Conservation (phyloP, 53 echinoderm and acorn worm species). For the Glandiceps talaboti region DNA sequence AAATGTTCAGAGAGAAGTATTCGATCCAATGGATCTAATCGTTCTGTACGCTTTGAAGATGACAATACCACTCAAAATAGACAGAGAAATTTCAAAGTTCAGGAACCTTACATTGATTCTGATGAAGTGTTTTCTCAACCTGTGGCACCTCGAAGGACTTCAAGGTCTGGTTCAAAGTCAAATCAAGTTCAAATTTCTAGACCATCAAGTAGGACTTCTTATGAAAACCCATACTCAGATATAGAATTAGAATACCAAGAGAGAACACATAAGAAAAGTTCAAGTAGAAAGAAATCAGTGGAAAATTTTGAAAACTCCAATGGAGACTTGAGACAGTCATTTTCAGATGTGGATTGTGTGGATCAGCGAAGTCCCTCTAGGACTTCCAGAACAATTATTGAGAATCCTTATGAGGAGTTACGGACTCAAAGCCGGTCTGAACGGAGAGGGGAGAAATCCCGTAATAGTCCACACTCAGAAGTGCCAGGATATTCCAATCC, state of each 20-base stretch:
- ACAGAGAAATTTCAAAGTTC: slow-evolving; percentile 5
- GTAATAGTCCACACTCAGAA: background rate
- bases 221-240: slow-evolving; percentile 18
- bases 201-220: background rate
- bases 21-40: slow-evolving; percentile 16
- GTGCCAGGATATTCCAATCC: background rate
- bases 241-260: slow-evolving; percentile 8
- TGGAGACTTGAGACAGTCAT: slow-evolving; percentile 6
- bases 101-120: slow-evolving; percentile 1
- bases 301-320: slow-evolving; percentile 13
- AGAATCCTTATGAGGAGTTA: background rate
- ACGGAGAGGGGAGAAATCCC: background rate
- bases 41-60: slow-evolving; percentile 82
- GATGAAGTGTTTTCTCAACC: background rate
- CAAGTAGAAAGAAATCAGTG: background rate
- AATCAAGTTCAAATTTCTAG: background rate
- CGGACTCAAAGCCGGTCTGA: background rate
- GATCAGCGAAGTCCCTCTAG: background rate
- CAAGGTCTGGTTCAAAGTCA: slow-evolving; percentile 12
- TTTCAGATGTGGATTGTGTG: background rate
- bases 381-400: background rate
- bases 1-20: background rate
- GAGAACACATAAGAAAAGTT: background rate
- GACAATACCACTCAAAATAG: slow-evolving; percentile 14
- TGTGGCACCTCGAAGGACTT: background rate